Conservation (phyloP, 2,797 vertebrate genomes). For the Acridotheres tristis region DNA sequence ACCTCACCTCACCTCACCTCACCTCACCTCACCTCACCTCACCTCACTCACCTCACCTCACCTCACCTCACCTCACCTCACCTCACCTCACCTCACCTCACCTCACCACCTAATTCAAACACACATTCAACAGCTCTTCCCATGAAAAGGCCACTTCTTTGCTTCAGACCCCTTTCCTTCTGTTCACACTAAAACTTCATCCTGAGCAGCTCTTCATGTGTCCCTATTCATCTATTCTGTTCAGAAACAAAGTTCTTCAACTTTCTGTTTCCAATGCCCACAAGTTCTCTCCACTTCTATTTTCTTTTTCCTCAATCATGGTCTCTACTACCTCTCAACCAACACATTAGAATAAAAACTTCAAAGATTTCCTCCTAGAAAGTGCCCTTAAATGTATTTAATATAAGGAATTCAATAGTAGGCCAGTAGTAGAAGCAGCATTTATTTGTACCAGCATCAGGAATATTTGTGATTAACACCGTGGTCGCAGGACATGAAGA, state of each 20-base stretch:
- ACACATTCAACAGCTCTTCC: background rate
- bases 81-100: background rate
- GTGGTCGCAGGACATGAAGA: background rate
- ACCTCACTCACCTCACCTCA: background rate
- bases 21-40: background rate
- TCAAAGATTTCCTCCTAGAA: background rate
- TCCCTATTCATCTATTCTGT: background rate
- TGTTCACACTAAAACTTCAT: background rate
- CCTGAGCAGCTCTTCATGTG: background rate
- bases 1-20: background rate
- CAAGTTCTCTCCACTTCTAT: background rate
- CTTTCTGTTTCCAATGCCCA: background rate
- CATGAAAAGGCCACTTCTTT: background rate
- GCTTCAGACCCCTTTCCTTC: background rate
- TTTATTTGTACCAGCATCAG: background rate
- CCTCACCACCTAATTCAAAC: background rate
- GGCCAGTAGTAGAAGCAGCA: background rate
- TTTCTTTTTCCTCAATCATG: background rate
- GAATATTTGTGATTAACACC: background rate
- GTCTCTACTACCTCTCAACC: background rate
- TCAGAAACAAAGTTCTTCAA: background rate
- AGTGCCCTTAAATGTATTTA: background rate
- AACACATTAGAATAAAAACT: background rate
- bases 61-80: background rate
- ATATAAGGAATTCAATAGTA: background rate